phyloP scores from a whole-genome alignment of 2,797 vertebrate species.

The Okamejei kenojei region DNA sequence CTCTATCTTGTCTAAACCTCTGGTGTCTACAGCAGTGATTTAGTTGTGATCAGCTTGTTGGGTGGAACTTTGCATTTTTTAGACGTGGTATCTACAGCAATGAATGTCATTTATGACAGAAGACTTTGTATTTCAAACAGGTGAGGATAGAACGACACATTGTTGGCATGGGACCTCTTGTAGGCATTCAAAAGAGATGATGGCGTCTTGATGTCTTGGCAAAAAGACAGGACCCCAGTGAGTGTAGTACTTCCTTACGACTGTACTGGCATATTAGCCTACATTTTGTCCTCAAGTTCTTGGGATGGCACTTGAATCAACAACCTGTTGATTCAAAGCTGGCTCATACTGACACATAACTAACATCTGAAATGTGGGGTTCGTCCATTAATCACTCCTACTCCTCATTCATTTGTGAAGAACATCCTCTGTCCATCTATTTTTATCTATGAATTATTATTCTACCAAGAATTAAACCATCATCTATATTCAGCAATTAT shows the following conservation, averaged over 20 bases:
- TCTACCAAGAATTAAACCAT: slow-evolving; percentile 8
- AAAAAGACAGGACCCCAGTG: background rate
- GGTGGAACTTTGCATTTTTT: background rate
- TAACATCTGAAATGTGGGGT: background rate
- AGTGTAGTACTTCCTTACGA: background rate
- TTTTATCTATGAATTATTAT: background rate
- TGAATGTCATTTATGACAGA: background rate
- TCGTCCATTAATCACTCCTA: background rate
- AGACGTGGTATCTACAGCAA: no score
- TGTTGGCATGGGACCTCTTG: background rate
- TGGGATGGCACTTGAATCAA: background rate
- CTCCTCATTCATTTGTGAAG: background rate
- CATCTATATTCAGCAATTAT: background rate
- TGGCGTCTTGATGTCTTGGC: background rate
- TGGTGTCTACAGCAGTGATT: background rate
- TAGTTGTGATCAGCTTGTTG: background rate
- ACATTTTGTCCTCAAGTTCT: background rate
- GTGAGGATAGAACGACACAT: background rate
- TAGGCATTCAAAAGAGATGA: background rate
- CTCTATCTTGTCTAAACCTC: background rate
- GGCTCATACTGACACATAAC: background rate
- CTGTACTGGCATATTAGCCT: background rate
- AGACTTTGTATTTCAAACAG: background rate
- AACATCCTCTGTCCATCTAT: background rate
- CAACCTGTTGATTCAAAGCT: background rate